phyloP scores from a whole-genome alignment of 2,113 vertebrate genomes.

The Muntiacus reevesi region DNA sequence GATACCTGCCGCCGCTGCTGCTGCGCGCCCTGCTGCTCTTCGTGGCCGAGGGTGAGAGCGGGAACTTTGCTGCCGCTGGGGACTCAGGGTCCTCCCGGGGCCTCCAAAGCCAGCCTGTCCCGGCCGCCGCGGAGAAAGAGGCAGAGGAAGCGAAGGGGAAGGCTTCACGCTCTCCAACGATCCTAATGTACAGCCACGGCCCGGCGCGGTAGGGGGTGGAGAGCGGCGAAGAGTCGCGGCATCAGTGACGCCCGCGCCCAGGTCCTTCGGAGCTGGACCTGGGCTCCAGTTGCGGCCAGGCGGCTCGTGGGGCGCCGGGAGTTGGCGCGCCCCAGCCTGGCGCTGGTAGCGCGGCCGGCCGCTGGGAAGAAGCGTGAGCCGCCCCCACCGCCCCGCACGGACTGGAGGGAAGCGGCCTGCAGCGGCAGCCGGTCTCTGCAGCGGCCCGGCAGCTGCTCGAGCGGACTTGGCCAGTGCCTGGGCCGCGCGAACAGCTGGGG shows the following conservation, averaged over 20 bases:
- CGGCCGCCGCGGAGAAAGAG: not conserved
- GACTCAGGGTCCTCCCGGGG: not conserved
- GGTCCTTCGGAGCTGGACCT: not conserved
- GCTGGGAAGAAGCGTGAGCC: not conserved
- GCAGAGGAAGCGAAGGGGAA: not conserved
- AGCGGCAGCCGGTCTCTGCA: not conserved
- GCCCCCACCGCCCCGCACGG: not conserved
- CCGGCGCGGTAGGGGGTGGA: not conserved
- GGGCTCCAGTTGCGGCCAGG: not conserved
- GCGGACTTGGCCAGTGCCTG: conserved; percentile 47
- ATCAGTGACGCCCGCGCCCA: not conserved
- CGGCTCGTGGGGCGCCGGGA: not conserved
- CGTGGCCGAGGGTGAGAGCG: conserved; percentile 88
- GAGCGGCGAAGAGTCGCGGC: conserved; percentile 4
- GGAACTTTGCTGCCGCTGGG: conserved; percentile 64
- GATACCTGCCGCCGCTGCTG: conserved; percentile 88
- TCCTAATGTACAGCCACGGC: not conserved
- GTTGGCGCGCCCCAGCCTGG: not conserved
- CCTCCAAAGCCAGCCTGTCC: not conserved
- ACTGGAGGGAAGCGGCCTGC: not conserved
- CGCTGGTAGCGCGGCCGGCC: not conserved
- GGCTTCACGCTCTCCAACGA: not conserved
- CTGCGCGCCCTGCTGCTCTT: conserved; percentile 85
- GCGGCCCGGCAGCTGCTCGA: not conserved
- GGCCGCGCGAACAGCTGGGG: not conserved